These are phyloP conservation scores for Lycocorax pyrrhopterus DNA, from an alignment of 2,113 vertebrate species.

Conservation along the genomic window DNA sequence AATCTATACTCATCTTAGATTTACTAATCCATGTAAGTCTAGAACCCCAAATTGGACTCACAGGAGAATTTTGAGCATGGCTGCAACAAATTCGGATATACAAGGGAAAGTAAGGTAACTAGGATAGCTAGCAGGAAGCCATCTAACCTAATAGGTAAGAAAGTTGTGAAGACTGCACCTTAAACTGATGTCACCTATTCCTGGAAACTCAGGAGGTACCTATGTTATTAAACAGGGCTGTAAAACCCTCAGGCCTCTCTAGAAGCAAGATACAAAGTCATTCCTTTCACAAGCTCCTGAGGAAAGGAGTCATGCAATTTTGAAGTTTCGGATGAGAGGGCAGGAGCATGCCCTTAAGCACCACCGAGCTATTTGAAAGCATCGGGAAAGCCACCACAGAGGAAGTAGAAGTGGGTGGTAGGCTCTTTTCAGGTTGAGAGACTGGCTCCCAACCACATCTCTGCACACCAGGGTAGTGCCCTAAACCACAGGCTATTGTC, in stretches of 20 bases:
- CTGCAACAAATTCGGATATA: not conserved
- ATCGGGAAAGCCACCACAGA: not conserved
- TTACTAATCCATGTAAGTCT: not conserved
- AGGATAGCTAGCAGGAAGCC: not conserved
- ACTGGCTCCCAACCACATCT: not conserved
- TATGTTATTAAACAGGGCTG: not conserved
- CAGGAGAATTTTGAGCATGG: not conserved
- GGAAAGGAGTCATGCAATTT: not conserved
- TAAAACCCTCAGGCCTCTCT: not conserved
- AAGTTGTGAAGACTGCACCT: not conserved
- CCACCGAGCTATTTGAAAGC: not conserved
- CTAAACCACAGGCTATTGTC: not conserved
- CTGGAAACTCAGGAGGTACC: not conserved
- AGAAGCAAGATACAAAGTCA: not conserved
- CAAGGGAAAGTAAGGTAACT: not conserved
- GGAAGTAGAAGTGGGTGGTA: not conserved
- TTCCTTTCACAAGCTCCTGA: not conserved
- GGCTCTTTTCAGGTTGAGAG: not conserved
- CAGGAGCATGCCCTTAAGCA: not conserved
- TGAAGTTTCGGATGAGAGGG: not conserved
- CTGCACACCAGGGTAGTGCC: not conserved
- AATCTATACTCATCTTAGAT: not conserved
- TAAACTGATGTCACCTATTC: not conserved
- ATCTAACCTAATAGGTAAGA: not conserved
- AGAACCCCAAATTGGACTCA: not conserved